These are phyloP conservation scores for Lonchura striata DNA, from an alignment of 2,113 vertebrate genomes.

Conservation along the genomic window DNA sequence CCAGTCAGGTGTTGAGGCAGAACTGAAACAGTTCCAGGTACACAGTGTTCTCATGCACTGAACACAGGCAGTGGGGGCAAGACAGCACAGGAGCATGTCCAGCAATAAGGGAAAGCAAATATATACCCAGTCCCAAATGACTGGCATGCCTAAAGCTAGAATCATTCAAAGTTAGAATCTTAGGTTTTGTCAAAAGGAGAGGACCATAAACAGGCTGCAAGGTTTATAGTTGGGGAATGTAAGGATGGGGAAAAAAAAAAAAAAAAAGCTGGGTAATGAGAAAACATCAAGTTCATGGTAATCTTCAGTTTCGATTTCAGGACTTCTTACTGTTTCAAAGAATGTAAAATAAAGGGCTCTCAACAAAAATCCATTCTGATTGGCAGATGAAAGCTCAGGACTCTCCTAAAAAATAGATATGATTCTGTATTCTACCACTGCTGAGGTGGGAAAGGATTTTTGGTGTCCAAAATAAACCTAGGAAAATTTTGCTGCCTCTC, in stretches of 20 bases:
- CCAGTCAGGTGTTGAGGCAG: neutral
- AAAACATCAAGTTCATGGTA: neutral
- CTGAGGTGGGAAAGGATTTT: neutral
- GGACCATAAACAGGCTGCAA: neutral
- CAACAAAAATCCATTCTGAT: neutral
- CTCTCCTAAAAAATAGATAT: neutral
- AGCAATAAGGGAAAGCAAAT: neutral
- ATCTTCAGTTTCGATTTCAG: neutral
- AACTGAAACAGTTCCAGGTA: neutral
- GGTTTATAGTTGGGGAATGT: neutral
- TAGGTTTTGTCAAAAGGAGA: neutral
- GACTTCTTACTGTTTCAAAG: neutral
- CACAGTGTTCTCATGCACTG: rapidly evolving
- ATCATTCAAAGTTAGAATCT: neutral
- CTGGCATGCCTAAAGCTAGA: neutral
- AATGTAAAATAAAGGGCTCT: neutral
- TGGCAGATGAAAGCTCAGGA: neutral
- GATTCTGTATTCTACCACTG: neutral
- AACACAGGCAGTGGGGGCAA: neutral
- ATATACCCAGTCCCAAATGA: neutral
- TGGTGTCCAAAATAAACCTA: neutral
- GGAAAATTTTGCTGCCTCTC: neutral
- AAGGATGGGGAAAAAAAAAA: neutral
- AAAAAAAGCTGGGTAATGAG: neutral
- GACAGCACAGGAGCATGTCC: neutral